These are phyloP conservation scores for Nephrocerus scutellatus DNA, from an alignment of 2,888 invertebrate species.

Conservation along the genomic window DNA sequence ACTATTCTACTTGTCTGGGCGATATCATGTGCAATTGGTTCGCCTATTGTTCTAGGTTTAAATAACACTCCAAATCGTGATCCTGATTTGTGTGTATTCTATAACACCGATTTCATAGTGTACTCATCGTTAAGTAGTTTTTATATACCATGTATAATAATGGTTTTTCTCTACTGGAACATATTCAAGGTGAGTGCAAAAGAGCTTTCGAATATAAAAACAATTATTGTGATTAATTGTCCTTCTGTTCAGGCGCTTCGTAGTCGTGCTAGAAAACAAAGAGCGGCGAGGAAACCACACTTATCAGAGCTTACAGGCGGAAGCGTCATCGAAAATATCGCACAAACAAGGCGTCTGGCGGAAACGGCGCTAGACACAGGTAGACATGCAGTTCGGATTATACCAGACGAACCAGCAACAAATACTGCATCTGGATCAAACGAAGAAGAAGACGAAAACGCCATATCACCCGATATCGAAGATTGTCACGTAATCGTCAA, in stretches of 20 bases:
- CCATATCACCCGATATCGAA: constrained; percentile 57
- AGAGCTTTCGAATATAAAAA: too few relatives aligned
- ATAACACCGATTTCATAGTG: constrained; percentile 96
- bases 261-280: constrained; percentile 73
- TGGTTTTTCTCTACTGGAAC: constrained; percentile 95
- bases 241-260: constrained; percentile 79
- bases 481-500: constrained; percentile 82
- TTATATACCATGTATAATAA: constrained; percentile 97
- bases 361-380: constrained; percentile 62
- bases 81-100: constrained; percentile 86
- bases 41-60: constrained; percentile 91
- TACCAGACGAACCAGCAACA: constrained; percentile 71
- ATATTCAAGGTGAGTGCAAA: constrained; percentile 80
- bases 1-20: constrained; percentile 95
- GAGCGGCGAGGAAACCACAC: constrained; percentile 72
- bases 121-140: constrained; percentile 97
- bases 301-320: constrained; percentile 65
- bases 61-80: constrained; percentile 85
- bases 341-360: constrained; percentile 70
- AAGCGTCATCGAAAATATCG: constrained; percentile 84
- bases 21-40: constrained; percentile 89
- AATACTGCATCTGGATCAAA: constrained; percentile 87
- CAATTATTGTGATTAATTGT: too few relatives aligned
- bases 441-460: constrained; percentile 70
- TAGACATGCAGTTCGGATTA: constrained; percentile 49